Conservation (phyloP, 2,797 vertebrate species). For the Pseudomugil tenellus region DNA sequence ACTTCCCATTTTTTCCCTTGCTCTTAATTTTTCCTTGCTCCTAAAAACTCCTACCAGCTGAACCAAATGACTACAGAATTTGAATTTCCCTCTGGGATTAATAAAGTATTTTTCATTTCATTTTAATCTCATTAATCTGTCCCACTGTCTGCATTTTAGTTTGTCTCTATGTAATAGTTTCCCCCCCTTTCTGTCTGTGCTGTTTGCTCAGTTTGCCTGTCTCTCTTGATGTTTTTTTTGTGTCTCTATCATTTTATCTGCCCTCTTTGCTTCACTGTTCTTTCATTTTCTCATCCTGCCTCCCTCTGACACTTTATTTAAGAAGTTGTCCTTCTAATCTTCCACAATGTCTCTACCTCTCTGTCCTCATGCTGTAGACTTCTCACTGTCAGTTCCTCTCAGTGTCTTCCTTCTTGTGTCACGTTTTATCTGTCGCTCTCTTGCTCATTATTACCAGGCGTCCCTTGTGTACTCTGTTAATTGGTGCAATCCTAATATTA, state of each 20-base stretch:
- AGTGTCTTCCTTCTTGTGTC: slow-evolving; percentile 51
- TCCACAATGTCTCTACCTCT: slow-evolving; percentile 27
- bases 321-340: slow-evolving; percentile 35
- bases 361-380: slow-evolving; percentile 41
- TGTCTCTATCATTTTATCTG: slow-evolving; percentile 40
- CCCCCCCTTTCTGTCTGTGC: slow-evolving; percentile 4
- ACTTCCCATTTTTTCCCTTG: slow-evolving; percentile 27
- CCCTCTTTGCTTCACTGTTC: slow-evolving; percentile 26
- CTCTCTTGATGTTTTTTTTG: slow-evolving; percentile 41
- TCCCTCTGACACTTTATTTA: slow-evolving; percentile 30
- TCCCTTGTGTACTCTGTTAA: slow-evolving; percentile 72
- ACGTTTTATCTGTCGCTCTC: slow-evolving; percentile 51
- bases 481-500: slow-evolving; percentile 76
- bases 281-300: slow-evolving; percentile 26
- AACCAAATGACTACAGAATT: too few species aligned
- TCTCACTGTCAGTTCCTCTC: slow-evolving; percentile 37
- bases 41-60: too few species aligned
- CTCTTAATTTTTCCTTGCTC: too few species aligned
- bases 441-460: slow-evolving; percentile 63
- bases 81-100: too few species aligned
- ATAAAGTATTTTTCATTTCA: too few species aligned
- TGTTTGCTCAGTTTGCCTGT: slow-evolving; percentile 35
- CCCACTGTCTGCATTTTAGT: slow-evolving; percentile 30
- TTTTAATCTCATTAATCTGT: too few species aligned
- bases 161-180: slow-evolving; percentile 27